Conservation (phyloP, 2,113 vertebrate genomes). For the Stomatorhinus ivindoensis region DNA sequence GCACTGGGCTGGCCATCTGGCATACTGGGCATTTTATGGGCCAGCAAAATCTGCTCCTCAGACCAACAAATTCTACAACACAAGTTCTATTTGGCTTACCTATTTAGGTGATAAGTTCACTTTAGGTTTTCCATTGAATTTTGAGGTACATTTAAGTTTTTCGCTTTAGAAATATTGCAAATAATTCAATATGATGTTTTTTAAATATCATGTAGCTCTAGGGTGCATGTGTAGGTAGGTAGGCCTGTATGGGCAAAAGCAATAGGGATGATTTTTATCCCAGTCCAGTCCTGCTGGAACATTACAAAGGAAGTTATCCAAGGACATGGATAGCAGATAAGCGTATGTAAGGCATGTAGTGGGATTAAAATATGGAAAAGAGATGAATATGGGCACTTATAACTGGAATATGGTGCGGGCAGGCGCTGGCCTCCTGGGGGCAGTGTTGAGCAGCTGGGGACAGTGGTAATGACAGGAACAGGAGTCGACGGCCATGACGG, state of each 20-base stretch:
- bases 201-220: neutral
- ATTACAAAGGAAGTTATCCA: neutral
- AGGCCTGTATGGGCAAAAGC: neutral
- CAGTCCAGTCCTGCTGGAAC: neutral
- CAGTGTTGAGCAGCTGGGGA: constrained; percentile 29
- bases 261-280: neutral
- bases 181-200: neutral
- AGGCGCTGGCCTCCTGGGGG: constrained; percentile 5
- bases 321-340: neutral
- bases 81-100: neutral
- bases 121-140: neutral
- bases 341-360: neutral
- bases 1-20: neutral
- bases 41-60: neutral
- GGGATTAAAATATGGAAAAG: neutral
- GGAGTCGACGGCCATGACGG: constrained; percentile 63
- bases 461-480: constrained; percentile 63
- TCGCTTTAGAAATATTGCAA: neutral
- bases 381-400: neutral
- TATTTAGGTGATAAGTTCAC: no score
- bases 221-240: neutral
- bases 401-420: neutral
- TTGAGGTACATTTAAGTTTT: neutral
- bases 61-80: neutral
- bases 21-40: neutral